Percentiles rank a stretch among this genome's conserved stretches.
phyloP scores from a whole-genome alignment of 1,140 invertebrate genomes.

The Drosophila suzukii region DNA sequence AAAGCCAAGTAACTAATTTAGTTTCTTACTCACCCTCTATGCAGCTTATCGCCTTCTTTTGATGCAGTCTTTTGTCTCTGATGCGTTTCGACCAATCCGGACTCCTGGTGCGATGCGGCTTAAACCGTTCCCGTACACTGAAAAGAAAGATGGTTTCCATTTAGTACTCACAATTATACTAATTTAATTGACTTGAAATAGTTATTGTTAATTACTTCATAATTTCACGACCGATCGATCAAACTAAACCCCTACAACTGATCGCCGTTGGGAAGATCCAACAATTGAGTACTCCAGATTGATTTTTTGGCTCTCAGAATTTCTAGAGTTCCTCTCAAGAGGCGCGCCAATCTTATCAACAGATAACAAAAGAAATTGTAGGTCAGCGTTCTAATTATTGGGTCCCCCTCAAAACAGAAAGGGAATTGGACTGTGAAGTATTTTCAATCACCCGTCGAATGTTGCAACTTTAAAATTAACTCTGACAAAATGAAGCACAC shows the following conservation, averaged over 20 bases:
- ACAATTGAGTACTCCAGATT: constrained; percentile 10
- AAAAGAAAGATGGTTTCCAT: constrained; percentile 33
- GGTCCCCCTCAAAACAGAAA: background rate
- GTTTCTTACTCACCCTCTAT: constrained; percentile 68
- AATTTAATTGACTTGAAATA: constrained; percentile 24
- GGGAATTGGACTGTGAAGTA: background rate
- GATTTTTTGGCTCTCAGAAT: background rate
- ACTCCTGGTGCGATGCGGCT: constrained; percentile 80
- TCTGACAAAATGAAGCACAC: background rate
- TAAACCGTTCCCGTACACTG: constrained; percentile 84
- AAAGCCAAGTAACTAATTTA: background rate
- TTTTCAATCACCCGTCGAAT: constrained; percentile 26
- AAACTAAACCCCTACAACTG: constrained; percentile 8
- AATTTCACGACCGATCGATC: constrained; percentile 43
- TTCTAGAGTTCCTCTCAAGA: constrained; percentile 30
- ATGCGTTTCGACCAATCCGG: constrained; percentile 85
- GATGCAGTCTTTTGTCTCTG: constrained; percentile 84
- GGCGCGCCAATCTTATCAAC: constrained; percentile 64
- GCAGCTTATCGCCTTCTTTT: constrained; percentile 81
- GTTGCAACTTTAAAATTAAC: constrained; percentile 26
- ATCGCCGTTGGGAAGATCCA: constrained; percentile 7
- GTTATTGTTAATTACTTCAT: constrained; percentile 36
- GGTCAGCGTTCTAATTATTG: constrained; percentile 65
- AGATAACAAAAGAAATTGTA: constrained; percentile 64
- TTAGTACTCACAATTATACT: background rate